phyloP scores from a whole-genome alignment of 2,797 vertebrate species.

The Sparidentex hasta region DNA sequence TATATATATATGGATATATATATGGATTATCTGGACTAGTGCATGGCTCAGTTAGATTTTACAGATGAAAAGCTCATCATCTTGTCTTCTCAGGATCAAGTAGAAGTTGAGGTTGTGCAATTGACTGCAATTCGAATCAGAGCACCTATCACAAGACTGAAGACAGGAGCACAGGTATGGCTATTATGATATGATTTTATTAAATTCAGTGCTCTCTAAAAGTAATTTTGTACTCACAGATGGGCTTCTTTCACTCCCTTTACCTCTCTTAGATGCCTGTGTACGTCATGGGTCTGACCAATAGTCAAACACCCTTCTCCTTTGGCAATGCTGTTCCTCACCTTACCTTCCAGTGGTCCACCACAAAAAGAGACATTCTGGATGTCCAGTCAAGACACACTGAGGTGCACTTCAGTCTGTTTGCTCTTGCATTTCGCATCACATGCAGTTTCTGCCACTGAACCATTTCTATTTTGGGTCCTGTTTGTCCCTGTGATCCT shows the following conservation, averaged over 20 bases:
- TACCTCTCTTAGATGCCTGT: conserved; percentile 91
- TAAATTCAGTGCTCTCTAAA: neutral
- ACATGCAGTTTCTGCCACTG: conserved; percentile 32
- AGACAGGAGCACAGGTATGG: conserved; percentile 92
- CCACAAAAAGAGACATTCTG: conserved; percentile 94
- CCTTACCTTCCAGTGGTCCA: conserved; percentile 94
- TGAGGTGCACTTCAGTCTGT: conserved; percentile 85
- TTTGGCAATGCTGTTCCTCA: conserved; percentile 92
- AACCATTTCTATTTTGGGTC: conserved; percentile 45
- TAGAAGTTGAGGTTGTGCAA: conserved; percentile 94
- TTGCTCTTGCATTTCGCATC: conserved; percentile 21
- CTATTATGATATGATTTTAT: neutral
- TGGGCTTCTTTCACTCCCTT: neutral
- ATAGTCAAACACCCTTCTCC: conserved; percentile 93
- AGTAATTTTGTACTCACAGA: neutral
- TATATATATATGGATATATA: no score
- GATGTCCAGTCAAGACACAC: conserved; percentile 90
- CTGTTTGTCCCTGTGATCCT: conserved; percentile 31
- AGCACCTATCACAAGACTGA: conserved; percentile 94
- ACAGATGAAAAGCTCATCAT: conserved; percentile 24
- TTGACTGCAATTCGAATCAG: conserved; percentile 91
- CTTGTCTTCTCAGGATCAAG: conserved; percentile 88
- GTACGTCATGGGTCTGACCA: conserved; percentile 94
- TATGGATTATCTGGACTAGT: neutral
- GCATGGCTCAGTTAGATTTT: neutral